Evolutionary conservation across 2,113 vertebrate genomes (phyloP).

Genomic region (Phasianus colchicus): DNA sequence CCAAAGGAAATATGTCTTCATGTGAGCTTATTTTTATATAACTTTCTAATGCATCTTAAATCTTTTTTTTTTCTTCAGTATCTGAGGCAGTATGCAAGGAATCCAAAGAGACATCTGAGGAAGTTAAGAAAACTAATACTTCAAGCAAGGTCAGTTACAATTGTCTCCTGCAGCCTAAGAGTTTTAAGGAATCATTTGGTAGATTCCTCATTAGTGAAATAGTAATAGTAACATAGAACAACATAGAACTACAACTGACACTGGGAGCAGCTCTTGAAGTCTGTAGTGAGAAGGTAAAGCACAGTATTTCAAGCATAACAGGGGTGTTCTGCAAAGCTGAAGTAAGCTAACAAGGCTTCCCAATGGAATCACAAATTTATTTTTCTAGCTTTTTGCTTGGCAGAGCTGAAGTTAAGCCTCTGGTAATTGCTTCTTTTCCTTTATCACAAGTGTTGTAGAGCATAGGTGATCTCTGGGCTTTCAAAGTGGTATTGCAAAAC

Average conservation of each 20-base stretch:
- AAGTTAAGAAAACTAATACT: slow-evolving; percentile 76
- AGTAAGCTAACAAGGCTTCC: neutral
- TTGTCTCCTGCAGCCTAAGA: neutral
- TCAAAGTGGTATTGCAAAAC: neutral
- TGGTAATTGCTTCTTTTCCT: neutral
- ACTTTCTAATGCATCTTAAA: neutral
- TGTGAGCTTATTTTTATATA: neutral
- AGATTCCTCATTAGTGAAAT: neutral
- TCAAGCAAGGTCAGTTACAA: slow-evolving; percentile 81
- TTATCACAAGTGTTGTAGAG: neutral
- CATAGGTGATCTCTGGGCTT: neutral
- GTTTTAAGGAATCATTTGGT: neutral
- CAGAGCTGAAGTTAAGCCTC: neutral
- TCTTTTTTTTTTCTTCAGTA: slow-evolving; percentile 39
- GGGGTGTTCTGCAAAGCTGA: neutral
- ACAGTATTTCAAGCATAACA: neutral
- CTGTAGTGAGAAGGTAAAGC: neutral
- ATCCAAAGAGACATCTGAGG: slow-evolving; percentile 67
- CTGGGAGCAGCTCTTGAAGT: neutral
- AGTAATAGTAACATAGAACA: neutral
- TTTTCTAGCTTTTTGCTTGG: neutral
- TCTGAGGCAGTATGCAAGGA: slow-evolving; percentile 30
- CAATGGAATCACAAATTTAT: neutral
- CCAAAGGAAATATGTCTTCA: neutral
- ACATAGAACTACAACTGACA: neutral